Evolutionary conservation across 2,797 vertebrate species (phyloP), one percentile per base, ranked within the genome.

Genomic region (Parotocinclus haroldoi): DNA sequence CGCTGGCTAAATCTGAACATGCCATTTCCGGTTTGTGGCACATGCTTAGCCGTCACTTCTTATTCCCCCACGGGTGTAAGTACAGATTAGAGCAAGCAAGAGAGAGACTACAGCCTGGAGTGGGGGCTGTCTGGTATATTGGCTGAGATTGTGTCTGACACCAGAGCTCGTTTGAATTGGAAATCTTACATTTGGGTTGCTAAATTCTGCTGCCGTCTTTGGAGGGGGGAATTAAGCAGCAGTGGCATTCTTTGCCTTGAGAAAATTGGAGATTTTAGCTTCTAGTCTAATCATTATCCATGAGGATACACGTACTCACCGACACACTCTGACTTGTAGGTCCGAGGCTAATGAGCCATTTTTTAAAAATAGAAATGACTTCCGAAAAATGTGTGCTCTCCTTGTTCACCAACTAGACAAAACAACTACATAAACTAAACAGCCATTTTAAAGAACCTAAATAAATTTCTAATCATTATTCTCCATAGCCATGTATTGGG

Each of bases 231-330:
- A 51, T 63, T 58, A 63, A 58, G 53, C 49, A 58, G 27, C 19
- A n/a, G 10, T 36, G 13, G 48, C 12, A 39, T 51, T 37, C 37
- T 63, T 44, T 56, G 17, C 46, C 46, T 69, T 10, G 53, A 54
- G 54, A 68, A 58, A 68, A 68, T 58, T 48, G 37, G 10, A 37
- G 36, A 70, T 58, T 63, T 69, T 56, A 48, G 45, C 49, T 48
- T 51, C 60, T 51, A 3, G 37, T 65, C 71, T 84, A 68, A 71
- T 78, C 63, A 61, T 78, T 49, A 74, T 81, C 80, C 80, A 83
- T 79, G 76, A 81, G 63, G 45, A 67, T 18, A 57, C 38, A 17
- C 37, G 40, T 45, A 50, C 12, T 37, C 51, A n/a, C 51, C 38
- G 9, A 39, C 36, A 54, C 51, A 50, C 18, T 56, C 50, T 10